Evolutionary conservation across 2,797 vertebrate species (phyloP), one percentile per base, ranked within the genome.

Genomic region (Decapterus maruadsi): DNA sequence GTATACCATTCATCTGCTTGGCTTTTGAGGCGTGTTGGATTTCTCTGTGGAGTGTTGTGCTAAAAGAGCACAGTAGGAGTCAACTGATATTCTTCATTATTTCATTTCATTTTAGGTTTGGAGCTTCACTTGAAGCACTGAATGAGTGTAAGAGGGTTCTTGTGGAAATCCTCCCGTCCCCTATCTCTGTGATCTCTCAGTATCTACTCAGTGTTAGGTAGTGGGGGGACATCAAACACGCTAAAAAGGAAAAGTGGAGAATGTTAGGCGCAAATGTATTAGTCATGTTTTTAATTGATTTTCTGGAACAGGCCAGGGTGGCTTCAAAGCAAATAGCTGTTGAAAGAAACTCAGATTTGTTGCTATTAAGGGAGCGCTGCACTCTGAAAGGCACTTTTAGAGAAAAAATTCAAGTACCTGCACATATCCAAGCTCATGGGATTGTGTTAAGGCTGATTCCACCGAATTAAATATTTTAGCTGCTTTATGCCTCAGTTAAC

Each of bases 281-380:
- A 87, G 78, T 88, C 68, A 59, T 89, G 75, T 84, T 85, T 90
- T 90, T 92, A 92, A 94, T 91, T 91, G 86, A 92, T 94, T 92
- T 91, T 88, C 84, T 78, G 83, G 86, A 90, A 87, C 77, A 70
- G 75, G 73, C 75, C 72, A 68, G 64, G 65, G 59, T 80, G 77
- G 89, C 90, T 89, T 89, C 84, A 93, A 92, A 93, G 89, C 69
- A 88, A 85, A 87, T 78, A 85, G 76, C 68, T 83, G 72, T 71
- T 79, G 61, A 92, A 89, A 89, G 76, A 86, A 87, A 82, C 55
- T 77, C 68, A 68, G 67, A 85, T 90, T 72, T 87, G 77, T 84
- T 86, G 65, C 77, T 81, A 81, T 88, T 80, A 69, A 88, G 40
- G 29, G 43, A 62, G 50, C 56, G 53, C 64, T 77, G 72, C 34